phyloP scores from a whole-genome alignment of 2,888 invertebrate species.

The Crioceris asparagi region DNA sequence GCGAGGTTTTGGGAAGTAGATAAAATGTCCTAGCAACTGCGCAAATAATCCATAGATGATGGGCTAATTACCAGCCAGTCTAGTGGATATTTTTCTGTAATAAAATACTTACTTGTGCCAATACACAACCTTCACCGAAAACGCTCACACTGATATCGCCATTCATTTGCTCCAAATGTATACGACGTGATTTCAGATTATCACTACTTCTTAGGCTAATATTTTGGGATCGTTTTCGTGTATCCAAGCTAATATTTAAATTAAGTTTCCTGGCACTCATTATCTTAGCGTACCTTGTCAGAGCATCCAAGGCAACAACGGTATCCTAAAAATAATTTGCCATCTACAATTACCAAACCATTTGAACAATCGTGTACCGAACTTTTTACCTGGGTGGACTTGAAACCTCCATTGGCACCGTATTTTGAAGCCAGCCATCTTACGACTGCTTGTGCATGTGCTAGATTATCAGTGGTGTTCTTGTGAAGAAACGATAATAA shows the following conservation, averaged over 20 bases:
- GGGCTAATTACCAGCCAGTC: no score
- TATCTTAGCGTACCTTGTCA: constrained; percentile 44
- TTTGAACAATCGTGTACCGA: no score
- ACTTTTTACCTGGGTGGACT: constrained; percentile 56
- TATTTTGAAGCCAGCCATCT: constrained; percentile 64
- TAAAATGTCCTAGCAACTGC: no score
- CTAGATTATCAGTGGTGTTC: constrained; percentile 41
- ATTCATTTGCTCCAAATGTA: constrained; percentile 38
- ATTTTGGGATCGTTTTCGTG: constrained; percentile 35
- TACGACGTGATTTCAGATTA: constrained; percentile 40
- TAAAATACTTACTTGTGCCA: constrained; percentile 41
- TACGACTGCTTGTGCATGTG: constrained; percentile 49
- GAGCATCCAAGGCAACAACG: constrained; percentile 48
- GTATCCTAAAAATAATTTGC: constrained; percentile 40
- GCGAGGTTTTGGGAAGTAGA: no score
- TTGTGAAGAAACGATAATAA: constrained; percentile 47
- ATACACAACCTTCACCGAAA: constrained; percentile 45
- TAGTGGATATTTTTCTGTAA: no score
- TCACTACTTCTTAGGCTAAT: constrained; percentile 40
- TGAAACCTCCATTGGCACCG: constrained; percentile 58
- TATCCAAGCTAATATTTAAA: constrained; percentile 38
- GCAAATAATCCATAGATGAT: no score
- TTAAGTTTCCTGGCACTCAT: constrained; percentile 38
- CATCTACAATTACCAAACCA: neutral
- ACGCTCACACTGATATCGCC: constrained; percentile 35